phyloP scores from a whole-genome alignment of 2,797 vertebrate genomes.

The Pteropus rufus region DNA sequence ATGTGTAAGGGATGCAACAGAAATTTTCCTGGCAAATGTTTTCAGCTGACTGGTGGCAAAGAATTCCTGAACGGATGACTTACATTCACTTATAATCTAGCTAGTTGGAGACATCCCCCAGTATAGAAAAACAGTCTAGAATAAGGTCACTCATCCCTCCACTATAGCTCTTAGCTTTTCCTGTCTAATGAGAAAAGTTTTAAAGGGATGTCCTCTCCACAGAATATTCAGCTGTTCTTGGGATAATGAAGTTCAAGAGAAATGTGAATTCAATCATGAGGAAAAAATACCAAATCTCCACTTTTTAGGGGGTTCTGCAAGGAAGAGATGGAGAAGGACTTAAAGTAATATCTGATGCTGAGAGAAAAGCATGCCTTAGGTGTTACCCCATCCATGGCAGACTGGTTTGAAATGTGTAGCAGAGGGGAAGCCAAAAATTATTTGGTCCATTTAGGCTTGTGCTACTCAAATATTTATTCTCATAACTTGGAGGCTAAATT shows the following conservation, averaged over 20 bases:
- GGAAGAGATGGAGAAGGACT: not conserved
- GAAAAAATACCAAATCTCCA: not conserved
- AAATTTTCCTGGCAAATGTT: not conserved
- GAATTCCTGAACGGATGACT: not conserved
- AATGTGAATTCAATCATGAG: not conserved
- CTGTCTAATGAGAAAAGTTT: not conserved
- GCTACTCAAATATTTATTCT: not conserved
- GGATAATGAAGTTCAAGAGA: not conserved
- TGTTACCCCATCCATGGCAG: not conserved
- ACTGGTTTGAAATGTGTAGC: not conserved
- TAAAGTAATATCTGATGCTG: not conserved
- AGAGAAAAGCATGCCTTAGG: not conserved
- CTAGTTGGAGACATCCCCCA: not conserved
- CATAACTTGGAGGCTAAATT: not conserved
- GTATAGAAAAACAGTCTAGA: not conserved
- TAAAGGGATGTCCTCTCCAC: not conserved
- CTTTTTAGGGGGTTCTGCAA: not conserved
- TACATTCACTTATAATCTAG: not conserved
- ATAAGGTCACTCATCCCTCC: not conserved
- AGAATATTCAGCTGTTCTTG: not conserved
- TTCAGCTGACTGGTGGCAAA: not conserved
- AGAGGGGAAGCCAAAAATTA: not conserved
- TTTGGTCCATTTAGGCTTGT: not conserved
- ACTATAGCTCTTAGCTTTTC: not conserved
- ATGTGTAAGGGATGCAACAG: not conserved